Evolutionary conservation across 2,113 vertebrate genomes (phyloP).

Genomic region (Gymnarchus niloticus): DNA sequence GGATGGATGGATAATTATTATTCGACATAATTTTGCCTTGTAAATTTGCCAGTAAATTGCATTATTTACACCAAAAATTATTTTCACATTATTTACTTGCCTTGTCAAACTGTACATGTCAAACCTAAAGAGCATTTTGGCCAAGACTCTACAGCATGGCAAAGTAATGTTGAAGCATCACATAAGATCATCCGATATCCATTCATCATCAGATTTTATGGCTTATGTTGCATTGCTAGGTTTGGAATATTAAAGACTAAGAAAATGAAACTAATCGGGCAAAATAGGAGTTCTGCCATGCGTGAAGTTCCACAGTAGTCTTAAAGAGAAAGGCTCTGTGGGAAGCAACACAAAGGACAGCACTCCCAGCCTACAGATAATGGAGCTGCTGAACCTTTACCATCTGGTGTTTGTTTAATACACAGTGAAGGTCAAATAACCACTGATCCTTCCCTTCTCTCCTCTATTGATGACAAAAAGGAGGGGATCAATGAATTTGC

Average conservation of each 20-base stretch:
- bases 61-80: neutral
- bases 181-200: neutral
- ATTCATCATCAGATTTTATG: slow-evolving; percentile 45
- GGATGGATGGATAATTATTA: neutral
- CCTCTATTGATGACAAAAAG: slow-evolving; percentile 71
- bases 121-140: no score
- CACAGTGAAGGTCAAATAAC: slow-evolving; percentile 83
- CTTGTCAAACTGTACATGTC: neutral
- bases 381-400: slow-evolving; percentile 76
- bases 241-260: slow-evolving; percentile 75
- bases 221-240: slow-evolving; percentile 70
- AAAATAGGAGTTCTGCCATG: slow-evolving; percentile 75
- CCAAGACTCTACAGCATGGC: neutral
- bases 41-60: neutral
- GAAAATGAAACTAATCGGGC: slow-evolving; percentile 78
- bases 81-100: neutral
- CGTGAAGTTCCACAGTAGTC: slow-evolving; percentile 75
- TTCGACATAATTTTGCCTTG: neutral
- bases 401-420: slow-evolving; percentile 92
- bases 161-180: neutral
- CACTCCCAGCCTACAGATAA: slow-evolving; percentile 73
- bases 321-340: slow-evolving; percentile 76
- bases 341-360: slow-evolving; percentile 77
- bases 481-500: slow-evolving; percentile 74
- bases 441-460: slow-evolving; percentile 74